Percentiles rank a stretch among this genome's conserved stretches.
These are phyloP conservation scores for Petrolisthes cinctipes DNA, from an alignment of 2,888 invertebrate species.

Conservation along the genomic window DNA sequence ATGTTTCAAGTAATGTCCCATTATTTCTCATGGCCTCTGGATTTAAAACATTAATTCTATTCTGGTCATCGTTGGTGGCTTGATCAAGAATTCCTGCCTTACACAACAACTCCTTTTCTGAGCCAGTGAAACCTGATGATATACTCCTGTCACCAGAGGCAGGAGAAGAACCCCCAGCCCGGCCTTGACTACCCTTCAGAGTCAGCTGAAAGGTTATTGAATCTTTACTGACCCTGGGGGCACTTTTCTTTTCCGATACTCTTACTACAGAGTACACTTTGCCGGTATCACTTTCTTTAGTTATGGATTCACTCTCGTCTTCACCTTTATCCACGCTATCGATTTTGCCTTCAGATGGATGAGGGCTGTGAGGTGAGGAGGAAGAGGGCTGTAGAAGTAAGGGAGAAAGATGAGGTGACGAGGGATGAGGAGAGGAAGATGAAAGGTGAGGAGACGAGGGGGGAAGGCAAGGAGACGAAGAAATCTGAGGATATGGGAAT, in stretches of 20 bases:
- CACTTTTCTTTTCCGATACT: neutral
- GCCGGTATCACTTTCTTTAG: neutral
- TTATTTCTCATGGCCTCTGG: neutral
- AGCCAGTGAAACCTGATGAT: neutral
- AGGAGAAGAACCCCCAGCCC: neutral
- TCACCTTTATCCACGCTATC: neutral
- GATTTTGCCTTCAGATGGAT: neutral
- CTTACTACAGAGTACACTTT: neutral
- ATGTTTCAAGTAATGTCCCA: conserved; percentile 19
- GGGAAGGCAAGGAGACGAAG: neutral
- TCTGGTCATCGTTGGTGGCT: no score
- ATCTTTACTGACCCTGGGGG: neutral
- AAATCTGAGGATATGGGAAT: neutral
- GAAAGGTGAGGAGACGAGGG: no score
- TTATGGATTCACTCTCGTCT: neutral
- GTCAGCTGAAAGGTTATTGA: neutral
- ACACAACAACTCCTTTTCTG: neutral
- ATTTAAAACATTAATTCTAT: no score
- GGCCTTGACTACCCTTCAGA: conserved; percentile 9
- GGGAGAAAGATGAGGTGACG: neutral
- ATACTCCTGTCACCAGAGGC: neutral
- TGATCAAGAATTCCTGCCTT: no score
- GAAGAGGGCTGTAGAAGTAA: neutral
- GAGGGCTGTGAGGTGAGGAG: neutral
- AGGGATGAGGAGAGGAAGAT: neutral